These are phyloP conservation scores for Bryconaethiops microstoma DNA, from an alignment of 2,797 vertebrate species.

Conservation along the genomic window DNA sequence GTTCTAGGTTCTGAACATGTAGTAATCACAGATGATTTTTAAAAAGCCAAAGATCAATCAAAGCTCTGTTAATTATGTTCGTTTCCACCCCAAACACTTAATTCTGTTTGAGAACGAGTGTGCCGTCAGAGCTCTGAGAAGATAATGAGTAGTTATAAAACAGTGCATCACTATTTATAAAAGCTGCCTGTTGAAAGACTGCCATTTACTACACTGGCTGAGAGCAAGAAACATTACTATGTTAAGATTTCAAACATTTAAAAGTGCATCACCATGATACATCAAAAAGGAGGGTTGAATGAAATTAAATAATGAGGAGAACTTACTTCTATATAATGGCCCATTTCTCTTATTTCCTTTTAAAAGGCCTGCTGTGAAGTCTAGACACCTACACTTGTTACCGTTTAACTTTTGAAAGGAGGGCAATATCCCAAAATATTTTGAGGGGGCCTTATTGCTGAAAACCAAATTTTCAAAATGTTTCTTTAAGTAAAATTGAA, in stretches of 20 bases:
- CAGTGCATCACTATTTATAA: background rate
- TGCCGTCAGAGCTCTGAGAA: background rate
- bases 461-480: no score
- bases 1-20: constrained; percentile 9
- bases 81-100: background rate
- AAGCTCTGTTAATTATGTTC: constrained; percentile 12
- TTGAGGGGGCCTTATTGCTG: no score
- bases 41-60: constrained; percentile 9
- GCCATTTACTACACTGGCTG: background rate
- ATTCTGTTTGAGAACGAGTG: background rate
- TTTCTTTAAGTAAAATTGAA: no score
- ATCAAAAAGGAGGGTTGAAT: background rate
- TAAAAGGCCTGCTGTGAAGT: no score
- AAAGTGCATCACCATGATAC: background rate
- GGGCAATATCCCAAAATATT: no score
- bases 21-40: background rate
- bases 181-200: background rate
- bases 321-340: no score
- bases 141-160: constrained; percentile 1
- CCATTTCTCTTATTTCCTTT: background rate
- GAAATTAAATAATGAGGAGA: background rate
- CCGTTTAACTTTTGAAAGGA: no score
- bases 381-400: no score
- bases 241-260: background rate
- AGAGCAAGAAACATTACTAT: background rate